These are phyloP conservation scores for Sinosuthora webbiana DNA, from an alignment of 2,113 vertebrate genomes.

Conservation along the genomic window DNA sequence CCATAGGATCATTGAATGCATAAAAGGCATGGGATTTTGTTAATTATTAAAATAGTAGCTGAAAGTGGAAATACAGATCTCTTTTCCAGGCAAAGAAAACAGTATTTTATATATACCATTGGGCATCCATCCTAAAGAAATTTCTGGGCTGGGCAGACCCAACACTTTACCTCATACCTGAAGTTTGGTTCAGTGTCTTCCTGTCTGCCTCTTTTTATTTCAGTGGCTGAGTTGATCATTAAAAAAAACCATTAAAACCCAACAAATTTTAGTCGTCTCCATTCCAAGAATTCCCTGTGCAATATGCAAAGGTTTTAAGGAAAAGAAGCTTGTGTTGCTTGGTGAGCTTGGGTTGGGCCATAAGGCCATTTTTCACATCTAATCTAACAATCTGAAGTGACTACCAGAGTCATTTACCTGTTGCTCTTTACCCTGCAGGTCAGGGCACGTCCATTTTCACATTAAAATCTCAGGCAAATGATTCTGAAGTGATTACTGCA, in stretches of 20 bases:
- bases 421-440: neutral
- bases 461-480: neutral
- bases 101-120: rapidly evolving
- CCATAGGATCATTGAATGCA: too few relatives aligned
- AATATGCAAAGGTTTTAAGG: neutral
- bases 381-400: neutral
- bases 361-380: neutral
- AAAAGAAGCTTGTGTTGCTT: neutral
- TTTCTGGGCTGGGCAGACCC: neutral
- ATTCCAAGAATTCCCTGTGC: neutral
- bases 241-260: neutral
- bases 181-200: neutral
- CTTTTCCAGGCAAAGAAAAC: neutral
- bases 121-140: neutral
- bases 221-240: neutral
- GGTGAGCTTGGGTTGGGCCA: neutral
- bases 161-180: neutral
- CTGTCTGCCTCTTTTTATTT: neutral
- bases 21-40: neutral
- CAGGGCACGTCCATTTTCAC: neutral
- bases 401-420: neutral
- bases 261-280: neutral
- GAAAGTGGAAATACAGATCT: rapidly evolving
- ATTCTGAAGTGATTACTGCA: neutral
- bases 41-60: neutral